Conservation (phyloP, 1,140 invertebrate species). For the Temnothorax longispinosus region DNA sequence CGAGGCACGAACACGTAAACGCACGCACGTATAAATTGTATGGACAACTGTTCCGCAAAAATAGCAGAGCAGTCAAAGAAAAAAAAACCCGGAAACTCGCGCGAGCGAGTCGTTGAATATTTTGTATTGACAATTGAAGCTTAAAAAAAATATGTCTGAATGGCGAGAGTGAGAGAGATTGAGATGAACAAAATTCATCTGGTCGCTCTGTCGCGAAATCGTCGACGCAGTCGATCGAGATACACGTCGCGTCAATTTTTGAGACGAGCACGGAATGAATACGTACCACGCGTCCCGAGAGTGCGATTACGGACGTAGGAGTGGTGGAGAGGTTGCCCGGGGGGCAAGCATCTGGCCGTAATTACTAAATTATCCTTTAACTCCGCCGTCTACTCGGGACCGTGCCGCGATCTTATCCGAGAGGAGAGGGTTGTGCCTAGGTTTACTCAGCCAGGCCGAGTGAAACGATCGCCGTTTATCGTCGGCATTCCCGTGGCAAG, state of each 20-base stretch:
- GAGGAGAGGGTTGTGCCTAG: conserved; percentile 70
- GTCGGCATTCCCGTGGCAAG: conserved; percentile 34
- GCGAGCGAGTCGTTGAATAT: background rate
- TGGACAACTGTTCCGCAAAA: conserved; percentile 16
- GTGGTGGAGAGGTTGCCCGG: conserved; percentile 64
- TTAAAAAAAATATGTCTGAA: background rate
- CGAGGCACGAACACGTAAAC: conserved; percentile 14
- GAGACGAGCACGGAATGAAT: background rate
- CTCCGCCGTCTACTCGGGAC: conserved; percentile 72
- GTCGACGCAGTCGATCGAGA: background rate
- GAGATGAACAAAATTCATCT: background rate
- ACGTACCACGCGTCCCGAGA: conserved; percentile 22
- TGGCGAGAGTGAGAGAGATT: background rate
- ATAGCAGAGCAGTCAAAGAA: background rate
- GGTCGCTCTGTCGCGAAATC: background rate
- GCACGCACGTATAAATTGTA: conserved; percentile 15
- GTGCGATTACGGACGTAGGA: conserved; percentile 65
- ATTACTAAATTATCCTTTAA: conserved; percentile 77
- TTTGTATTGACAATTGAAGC: background rate
- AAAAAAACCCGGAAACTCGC: background rate
- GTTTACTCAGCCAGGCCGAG: conserved; percentile 67
- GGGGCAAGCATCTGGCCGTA: conserved; percentile 75
- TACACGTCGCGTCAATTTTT: conserved; percentile 29
- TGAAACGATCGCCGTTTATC: conserved; percentile 73
- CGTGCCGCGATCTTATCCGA: conserved; percentile 73